Evolutionary conservation across 1,140 invertebrate genomes (phyloP).

Genomic region (Choristoneura fumiferana): DNA sequence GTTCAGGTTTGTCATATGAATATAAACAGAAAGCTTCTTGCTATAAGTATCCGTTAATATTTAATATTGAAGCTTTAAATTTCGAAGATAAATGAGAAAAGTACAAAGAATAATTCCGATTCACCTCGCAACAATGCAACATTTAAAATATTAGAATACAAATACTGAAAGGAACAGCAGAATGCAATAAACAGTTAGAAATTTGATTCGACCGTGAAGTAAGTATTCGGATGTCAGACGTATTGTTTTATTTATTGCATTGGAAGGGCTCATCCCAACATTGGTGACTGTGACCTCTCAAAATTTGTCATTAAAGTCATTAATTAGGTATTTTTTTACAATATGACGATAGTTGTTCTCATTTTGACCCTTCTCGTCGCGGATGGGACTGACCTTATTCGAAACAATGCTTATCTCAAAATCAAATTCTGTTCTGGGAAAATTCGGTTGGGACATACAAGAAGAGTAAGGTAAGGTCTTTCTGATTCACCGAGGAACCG

Average conservation of each 20-base stretch:
- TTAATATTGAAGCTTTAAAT: no score
- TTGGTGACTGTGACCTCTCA: neutral
- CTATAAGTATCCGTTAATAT: no score
- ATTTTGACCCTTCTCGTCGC: neutral
- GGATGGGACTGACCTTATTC: slow-evolving; percentile 9
- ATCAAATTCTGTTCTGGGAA: slow-evolving; percentile 7
- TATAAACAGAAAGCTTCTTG: no score
- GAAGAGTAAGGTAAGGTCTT: neutral
- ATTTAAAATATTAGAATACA: no score
- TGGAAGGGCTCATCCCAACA: neutral
- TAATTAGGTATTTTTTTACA: neutral
- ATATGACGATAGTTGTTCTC: neutral
- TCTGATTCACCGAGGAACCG: slow-evolving; percentile 34
- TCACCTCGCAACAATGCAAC: no score
- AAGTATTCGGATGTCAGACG: slow-evolving; percentile 2
- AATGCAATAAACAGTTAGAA: slow-evolving; percentile 7
- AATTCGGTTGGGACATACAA: slow-evolving; percentile 7
- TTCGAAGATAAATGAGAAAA: no score
- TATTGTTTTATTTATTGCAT: slow-evolving; percentile 8
- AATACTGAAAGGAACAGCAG: neutral
- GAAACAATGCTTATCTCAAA: neutral
- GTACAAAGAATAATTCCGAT: no score
- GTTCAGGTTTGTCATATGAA: no score
- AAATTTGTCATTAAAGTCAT: neutral
- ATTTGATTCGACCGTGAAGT: slow-evolving; percentile 8